Evolutionary conservation across 2,888 invertebrate species (phyloP), one percentile per base, ranked within the genome.

Genomic region (Formica aserva): DNA sequence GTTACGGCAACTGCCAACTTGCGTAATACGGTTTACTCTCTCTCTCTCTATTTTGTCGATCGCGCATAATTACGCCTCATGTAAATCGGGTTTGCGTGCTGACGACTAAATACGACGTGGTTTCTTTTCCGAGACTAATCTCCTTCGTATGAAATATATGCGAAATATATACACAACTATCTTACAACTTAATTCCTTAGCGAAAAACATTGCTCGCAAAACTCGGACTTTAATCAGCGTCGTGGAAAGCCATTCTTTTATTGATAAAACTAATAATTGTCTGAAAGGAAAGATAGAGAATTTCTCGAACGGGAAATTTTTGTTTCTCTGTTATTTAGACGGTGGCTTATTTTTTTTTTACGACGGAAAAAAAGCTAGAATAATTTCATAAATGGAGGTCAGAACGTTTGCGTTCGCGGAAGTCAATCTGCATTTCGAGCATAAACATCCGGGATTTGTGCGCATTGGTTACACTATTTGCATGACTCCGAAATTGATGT

Each of bases 1-100:
- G 78, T 80, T 80, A 72, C 72, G 57, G 78, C 13, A 57, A 78
- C 78, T 55, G 72, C 60, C 78, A 80, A 72, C 72, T 80, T 80
- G 78, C 48, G 78, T 71, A 71, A 78, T 78, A 48, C 29, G 60
- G 71, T 80, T 80, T 80, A 45, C 72, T 60, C 60, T 32, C 77
- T 32, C 78, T 78, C 29, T 69, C 78, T 35, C 78, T 80, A 35
- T 71, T 62, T 80, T 80, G 60, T 72, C 71, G 78, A 80, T 80
- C 72, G 60, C 78, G 78, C 72, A 62, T 80, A 80, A 71, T 80
- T 71, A 80, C 78, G 2, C 22, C 48, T 18, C 45, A 26, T 62
- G 78, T 62, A 48, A 78, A 80, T 60, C 72, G 26, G 8, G 22
- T 13, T 60, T 35, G 18, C 71, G 45, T 62, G 71, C 48, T n/a